A percentile compares a stretch with the other conserved stretches of the same genome.
Conservation (phyloP, 1,140 invertebrate species). For the Anoplolepis gracilipes region DNA sequence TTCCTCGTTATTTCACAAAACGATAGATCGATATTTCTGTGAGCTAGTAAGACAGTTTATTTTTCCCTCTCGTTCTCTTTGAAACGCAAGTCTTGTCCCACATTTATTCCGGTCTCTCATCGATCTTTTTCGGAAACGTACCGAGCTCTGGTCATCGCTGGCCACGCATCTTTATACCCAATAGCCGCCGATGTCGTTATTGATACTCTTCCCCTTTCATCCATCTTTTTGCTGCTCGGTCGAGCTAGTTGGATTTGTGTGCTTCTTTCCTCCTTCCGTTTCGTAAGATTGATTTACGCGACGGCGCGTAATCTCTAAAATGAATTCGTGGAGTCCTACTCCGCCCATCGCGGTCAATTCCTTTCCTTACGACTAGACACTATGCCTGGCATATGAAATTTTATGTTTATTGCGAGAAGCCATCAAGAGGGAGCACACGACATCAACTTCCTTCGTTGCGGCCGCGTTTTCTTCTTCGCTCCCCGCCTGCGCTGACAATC, state of each 20-base stretch:
- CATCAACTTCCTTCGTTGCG: background rate
- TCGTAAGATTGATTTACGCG: conserved; percentile 54
- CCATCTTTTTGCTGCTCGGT: background rate
- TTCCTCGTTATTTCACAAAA: background rate
- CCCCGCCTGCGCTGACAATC: background rate
- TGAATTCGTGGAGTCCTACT: conserved; percentile 26
- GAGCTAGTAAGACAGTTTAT: background rate
- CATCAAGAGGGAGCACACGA: background rate
- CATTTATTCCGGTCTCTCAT: conserved; percentile 6
- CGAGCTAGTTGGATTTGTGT: background rate
- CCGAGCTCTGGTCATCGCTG: background rate
- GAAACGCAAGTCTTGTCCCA: background rate
- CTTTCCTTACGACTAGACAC: background rate
- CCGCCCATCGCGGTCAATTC: background rate
- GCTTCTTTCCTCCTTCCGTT: conserved; percentile 26
- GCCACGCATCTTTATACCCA: conserved; percentile 12
- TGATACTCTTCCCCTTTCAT: background rate
- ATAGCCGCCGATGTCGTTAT: conserved; percentile 24
- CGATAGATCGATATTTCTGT: background rate
- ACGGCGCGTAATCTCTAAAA: conserved; percentile 26
- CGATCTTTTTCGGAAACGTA: conserved; percentile 22
- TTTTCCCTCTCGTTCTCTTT: background rate
- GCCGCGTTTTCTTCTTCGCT: too few species aligned
- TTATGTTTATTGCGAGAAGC: conserved; percentile 38
- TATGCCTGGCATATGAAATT: conserved; percentile 33